Conservation (phyloP, 2,888 invertebrate genomes). For the Callinectes sapidus region DNA sequence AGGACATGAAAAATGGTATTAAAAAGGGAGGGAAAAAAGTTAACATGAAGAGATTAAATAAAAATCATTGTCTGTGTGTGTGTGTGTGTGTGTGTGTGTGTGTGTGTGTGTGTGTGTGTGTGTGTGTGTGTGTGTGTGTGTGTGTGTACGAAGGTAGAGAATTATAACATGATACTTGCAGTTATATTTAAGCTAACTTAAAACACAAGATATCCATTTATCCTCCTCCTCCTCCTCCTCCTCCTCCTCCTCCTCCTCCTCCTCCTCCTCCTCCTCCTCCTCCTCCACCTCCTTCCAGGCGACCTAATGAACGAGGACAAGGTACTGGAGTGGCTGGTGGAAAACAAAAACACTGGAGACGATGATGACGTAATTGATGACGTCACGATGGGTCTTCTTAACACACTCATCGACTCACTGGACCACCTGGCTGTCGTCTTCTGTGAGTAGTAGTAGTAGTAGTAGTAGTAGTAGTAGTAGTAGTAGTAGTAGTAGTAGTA, state of each 20-base stretch:
- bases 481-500: constrained; percentile 23
- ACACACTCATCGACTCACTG: constrained; percentile 90
- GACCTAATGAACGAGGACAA: constrained; percentile 93
- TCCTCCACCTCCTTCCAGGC: constrained; percentile 78
- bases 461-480: constrained; percentile 26
- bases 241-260: background rate
- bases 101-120: background rate
- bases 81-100: constrained; percentile 30
- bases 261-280: background rate
- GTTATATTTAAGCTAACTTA: background rate
- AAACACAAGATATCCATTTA: background rate
- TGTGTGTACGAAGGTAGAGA: background rate
- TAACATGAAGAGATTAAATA: too few relatives aligned
- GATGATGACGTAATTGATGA: constrained; percentile 96
- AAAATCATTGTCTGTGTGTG: too few relatives aligned
- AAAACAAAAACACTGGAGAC: constrained; percentile 94
- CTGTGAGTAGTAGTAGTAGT: constrained; percentile 81
- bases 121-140: too few relatives aligned
- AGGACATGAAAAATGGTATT: too few relatives aligned
- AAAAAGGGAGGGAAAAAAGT: too few relatives aligned
- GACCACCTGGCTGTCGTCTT: constrained; percentile 94
- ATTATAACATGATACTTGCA: background rate
- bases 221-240: background rate
- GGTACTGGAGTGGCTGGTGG: constrained; percentile 93
- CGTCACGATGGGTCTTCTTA: constrained; percentile 91